Evolutionary conservation across 2,888 invertebrate species (phyloP), one percentile per base, ranked within the genome.

Genomic region (Ichneumon xanthorius): DNA sequence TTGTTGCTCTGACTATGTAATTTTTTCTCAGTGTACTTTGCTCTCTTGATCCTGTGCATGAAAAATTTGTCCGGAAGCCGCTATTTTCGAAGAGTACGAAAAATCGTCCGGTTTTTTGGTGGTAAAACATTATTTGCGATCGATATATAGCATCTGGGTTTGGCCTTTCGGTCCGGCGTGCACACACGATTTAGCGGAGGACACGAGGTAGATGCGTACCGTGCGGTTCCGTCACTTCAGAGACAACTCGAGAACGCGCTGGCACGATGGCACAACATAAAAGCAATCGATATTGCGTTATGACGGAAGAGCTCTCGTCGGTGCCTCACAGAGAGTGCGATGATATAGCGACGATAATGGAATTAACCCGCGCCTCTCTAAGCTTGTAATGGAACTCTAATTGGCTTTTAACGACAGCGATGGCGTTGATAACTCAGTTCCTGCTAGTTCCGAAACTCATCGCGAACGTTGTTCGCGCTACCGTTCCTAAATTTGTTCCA

Each of bases 371-470:
- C 87, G 87, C 88, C 90, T 90, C 93, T 92, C 92, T 91, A 91
- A 92, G 92, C 93, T 92, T 92, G 93, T 93, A 93, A 94, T 94
- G 94, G 93, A 94, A 91, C 92, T 91, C 92, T 94, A 94, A 94
- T 94, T 94, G 94, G 94, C 94, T 94, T 94, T 94, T 93, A 94
- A 94, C 93, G 92, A 91, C 90, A 80, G 88, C 92, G 91, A 92
- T 90, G 90, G 89, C 90, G 89, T 90, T 92, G 90, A 92, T 93
- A 93, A 94, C 91, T 93, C 90, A 91, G 89, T 93, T 93, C 88
- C 89, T 11, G 65, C 72, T 68, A 91, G 90, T 91, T 89, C 88
- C 89, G 89, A 91, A 63, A 91, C 90, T 91, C 90, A 87, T 89
- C 88, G 88, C 88, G 75, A 67, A 70, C 53, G 50, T 50, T 5